Base-by-base conservation (phyloP, 2,888 invertebrate genomes). In the Corbicula japonica region DNA sequence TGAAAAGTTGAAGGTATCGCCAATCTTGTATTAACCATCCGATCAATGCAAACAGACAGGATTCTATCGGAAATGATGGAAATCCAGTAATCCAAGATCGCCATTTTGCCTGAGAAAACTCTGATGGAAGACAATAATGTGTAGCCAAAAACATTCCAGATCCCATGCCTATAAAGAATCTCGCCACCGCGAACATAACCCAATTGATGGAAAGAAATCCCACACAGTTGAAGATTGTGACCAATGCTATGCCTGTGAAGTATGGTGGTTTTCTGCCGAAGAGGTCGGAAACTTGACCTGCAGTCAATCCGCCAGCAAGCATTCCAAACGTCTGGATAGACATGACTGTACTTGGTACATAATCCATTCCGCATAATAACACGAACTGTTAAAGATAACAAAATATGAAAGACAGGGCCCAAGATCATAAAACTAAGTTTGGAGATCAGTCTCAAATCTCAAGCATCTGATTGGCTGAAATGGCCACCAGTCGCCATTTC, bases 31-130 rank as follows among this genome's bases (percentile, higher is more conserved):
- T 58, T 21, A 58, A 35, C 58, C 58, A 58, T 2, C 30, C 15
- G 3, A 58, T 12, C 1, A 58, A n/a, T n/a, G 58, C 58, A 18
- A 58, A 21, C 8, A 38, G 35, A 21, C 58, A 58, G 3, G 28
- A 23, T 35, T 58, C 35, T 8, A 58, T 21, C 15, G 58, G 58
- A 34, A 34, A 58, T 1, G 58, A 58, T 2, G 58, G 58, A n/a
- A 58, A 58, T 3, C 58, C 58, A 35, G 58, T 58, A 23, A 58
- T 58, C 58, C 58, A 58, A 1, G 58, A 38, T 21, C 58, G 58
- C 58, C 58, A 58, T 21, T 58, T 12, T 58, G 58, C 58, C 8
- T 10, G 35, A 18, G 30, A 35, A 58, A 58, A 35, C 38, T 58
- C 58, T 10, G 58, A 34, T 35, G 38, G 28, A n/a, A 58, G 34